These are phyloP conservation scores for Dascyllus trimaculatus DNA, from an alignment of 2,113 vertebrate species.

Conservation along the genomic window DNA sequence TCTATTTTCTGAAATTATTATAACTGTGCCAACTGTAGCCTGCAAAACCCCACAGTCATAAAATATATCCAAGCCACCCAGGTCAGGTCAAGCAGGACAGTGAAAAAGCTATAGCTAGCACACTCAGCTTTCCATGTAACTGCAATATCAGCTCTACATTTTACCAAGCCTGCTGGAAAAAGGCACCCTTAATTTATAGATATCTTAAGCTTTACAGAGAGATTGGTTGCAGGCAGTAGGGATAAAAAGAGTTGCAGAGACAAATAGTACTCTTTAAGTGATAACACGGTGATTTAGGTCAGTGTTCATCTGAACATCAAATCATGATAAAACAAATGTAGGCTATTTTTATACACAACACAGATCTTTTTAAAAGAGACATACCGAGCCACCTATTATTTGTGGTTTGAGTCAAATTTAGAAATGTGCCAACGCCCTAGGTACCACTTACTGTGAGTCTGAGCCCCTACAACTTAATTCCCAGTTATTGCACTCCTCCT, in stretches of 20 bases:
- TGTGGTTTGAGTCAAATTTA: constrained; percentile 32
- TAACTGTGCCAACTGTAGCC: too few species aligned
- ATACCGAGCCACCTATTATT: background rate
- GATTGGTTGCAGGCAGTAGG: background rate
- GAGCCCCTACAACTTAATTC: constrained; percentile 2
- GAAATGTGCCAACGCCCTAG: constrained; percentile 16
- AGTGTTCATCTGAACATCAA: background rate
- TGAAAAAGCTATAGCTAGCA: too few species aligned
- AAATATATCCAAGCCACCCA: too few species aligned
- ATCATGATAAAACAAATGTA: background rate
- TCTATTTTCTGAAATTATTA: too few species aligned
- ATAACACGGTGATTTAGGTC: background rate
- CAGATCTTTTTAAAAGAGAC: constrained; percentile 3
- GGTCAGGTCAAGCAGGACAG: too few species aligned
- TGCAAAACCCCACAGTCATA: too few species aligned
- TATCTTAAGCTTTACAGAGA: background rate
- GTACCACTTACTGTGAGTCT: constrained; percentile 16
- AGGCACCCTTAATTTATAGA: constrained; percentile 1
- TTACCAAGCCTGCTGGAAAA: background rate
- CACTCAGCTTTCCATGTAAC: background rate
- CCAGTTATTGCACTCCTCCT: constrained; percentile 16
- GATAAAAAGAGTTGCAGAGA: background rate
- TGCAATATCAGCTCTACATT: background rate
- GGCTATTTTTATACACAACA: background rate
- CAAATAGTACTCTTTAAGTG: background rate